Percentiles rank a stretch among this genome's conserved stretches.
These are phyloP conservation scores for Amblyornis subalaris DNA, from an alignment of 2,113 vertebrate genomes.

Conservation along the genomic window DNA sequence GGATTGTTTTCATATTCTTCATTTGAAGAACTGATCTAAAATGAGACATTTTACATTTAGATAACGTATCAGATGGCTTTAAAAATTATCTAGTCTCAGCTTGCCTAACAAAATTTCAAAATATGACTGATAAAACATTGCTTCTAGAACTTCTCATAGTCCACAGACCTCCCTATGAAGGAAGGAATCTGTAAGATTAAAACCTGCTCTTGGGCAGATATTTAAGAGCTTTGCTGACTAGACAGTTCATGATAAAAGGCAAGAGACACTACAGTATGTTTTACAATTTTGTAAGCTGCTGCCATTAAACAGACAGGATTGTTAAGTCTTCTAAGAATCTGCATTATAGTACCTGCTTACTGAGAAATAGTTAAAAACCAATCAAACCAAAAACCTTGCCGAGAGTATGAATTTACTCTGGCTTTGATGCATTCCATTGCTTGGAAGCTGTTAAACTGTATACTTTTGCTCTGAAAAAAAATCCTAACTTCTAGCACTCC, in stretches of 20 bases:
- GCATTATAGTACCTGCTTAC: neutral
- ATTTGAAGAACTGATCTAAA: neutral
- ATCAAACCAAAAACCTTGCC: neutral
- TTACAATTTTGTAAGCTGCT: neutral
- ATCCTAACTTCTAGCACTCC: neutral
- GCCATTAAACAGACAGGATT: neutral
- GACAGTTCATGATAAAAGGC: neutral
- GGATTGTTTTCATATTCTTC: neutral
- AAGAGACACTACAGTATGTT: neutral
- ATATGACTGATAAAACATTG: neutral
- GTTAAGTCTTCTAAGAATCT: neutral
- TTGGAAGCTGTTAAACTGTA: neutral
- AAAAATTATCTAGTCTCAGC: neutral
- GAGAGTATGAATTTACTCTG: neutral
- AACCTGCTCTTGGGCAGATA: neutral
- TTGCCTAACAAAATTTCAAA: neutral
- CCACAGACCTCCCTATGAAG: neutral
- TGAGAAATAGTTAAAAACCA: neutral
- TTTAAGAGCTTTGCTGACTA: neutral
- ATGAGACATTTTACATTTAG: neutral
- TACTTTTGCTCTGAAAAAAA: neutral
- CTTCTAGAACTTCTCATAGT: neutral
- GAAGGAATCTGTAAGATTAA: neutral
- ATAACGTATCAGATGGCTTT: neutral
- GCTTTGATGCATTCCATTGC: neutral